A percentile compares a stretch with the other conserved stretches of the same genome.
phyloP scores from a whole-genome alignment of 2,113 vertebrate species.

The Coregonus clupeaformis region DNA sequence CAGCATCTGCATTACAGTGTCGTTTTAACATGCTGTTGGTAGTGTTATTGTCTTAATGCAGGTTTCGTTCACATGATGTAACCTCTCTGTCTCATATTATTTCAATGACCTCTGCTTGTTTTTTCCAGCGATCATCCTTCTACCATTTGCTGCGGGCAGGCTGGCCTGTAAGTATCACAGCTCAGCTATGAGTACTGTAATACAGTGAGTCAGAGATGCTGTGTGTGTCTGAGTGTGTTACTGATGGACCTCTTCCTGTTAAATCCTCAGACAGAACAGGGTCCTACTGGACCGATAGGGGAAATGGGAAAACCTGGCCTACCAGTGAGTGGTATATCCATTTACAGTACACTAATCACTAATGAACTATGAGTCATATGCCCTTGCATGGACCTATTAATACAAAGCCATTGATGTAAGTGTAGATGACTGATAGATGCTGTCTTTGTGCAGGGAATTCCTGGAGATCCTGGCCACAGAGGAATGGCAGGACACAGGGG shows the following conservation, averaged over 20 bases:
- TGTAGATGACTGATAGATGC: neutral
- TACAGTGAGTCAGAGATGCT: neutral
- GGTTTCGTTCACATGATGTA: too few relatives aligned
- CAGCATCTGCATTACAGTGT: too few relatives aligned
- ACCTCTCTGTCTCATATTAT: neutral
- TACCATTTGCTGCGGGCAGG: conserved; percentile 74
- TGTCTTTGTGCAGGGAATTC: conserved; percentile 64
- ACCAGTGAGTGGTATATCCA: conserved; percentile 64
- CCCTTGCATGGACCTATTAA: neutral
- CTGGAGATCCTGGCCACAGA: conserved; percentile 67
- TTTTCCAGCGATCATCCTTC: conserved; percentile 72
- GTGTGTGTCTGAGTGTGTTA: neutral
- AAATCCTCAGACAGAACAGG: conserved; percentile 64
- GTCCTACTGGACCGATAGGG: conserved; percentile 69
- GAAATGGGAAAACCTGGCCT: conserved; percentile 74
- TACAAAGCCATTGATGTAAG: neutral
- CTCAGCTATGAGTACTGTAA: neutral
- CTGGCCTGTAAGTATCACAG: conserved; percentile 79
- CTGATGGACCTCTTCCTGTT: neutral
- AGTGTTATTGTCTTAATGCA: too few relatives aligned
- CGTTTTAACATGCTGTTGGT: too few relatives aligned
- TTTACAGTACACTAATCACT: too few relatives aligned
- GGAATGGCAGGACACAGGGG: conserved; percentile 71
- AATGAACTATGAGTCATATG: neutral
- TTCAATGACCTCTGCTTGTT: neutral